Base-by-base conservation (phyloP, 2,888 invertebrate genomes). In the Andrena trimmerana region DNA sequence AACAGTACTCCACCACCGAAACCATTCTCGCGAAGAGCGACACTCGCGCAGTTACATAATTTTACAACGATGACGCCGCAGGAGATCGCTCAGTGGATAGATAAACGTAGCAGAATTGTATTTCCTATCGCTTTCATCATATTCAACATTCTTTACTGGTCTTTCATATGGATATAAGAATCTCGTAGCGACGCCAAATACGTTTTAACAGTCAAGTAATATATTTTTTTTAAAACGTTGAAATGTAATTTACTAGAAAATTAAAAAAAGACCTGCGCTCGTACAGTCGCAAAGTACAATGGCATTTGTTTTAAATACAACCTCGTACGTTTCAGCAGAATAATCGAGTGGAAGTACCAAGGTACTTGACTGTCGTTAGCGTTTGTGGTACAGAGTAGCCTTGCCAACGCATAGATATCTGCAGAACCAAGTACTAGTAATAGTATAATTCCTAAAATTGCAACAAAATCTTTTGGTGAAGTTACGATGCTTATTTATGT, bases 61-160 rank as follows among this genome's bases (percentile, higher is more conserved):
- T 94, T 94, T 60, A 97, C 97, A 66, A 97, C 97, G 16, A 97
- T 98, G 96, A 97, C 98, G 1, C 97, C 98, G 0, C 98, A 98
- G 90, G 97, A 98, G 94, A 97, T 98, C 76, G 97, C 98, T 85
- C 97, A 96, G 71, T 98, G 98, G 97, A 97, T 98, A 86, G 98
- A 98, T 94, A 96, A 96, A 74, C 95, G 97, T 74, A 97, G 97
- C 33, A 95, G 98, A 70, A 94, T 97, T 52, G 95, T 97, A 1
- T 98, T 98, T 93, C 98, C 98, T 0, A 93, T 96, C 3, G 95
- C 97, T 10, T 98, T 98, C 92, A 91, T 98, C 20, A 95, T 97
- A 78, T 98, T 98, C 94, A 98, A 98, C 91, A 95, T 96, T 66
- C 95, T 97, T 75, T 97, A 97, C 91, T 97, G 97, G 97, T 96